Evolutionary conservation across 2,113 vertebrate genomes (phyloP), one percentile per base, ranked within the genome.

Genomic region (Crypturellus undulatus): DNA sequence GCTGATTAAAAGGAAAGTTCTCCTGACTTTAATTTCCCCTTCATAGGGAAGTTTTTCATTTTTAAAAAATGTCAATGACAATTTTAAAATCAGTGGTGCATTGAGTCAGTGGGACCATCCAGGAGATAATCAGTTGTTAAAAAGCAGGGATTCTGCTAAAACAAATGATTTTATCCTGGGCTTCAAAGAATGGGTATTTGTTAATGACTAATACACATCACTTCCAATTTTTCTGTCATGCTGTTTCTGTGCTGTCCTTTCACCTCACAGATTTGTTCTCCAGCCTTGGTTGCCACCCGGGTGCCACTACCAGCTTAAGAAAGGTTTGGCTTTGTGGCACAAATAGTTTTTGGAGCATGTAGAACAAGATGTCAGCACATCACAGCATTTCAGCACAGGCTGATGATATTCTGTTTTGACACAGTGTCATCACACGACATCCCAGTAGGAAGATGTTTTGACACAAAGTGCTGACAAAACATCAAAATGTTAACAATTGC

Each of bases 401-500:
- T 52, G 79, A 95, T 80, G 67, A 95, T 89, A 36, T 94, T 69
- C 73, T 96, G 79, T 96, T 97, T 96, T 97, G 95, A 96, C 94
- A 93, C 52, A 54, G 62, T 96, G 95, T 94, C 93, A 92, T 90
- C 93, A 76, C 2, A 4, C 49, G 40, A 69, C 77, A 92, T 88
- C 90, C 82, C 69, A 28, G 79, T 19, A 86, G 77, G 77, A 96
- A 90, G 95, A 90, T 94, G 83, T 97, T 97, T 96, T 97, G 96
- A 96, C 96, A 96, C 65, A 82, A 91, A 82, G 78, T 93, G 91
- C 75, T 97, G 91, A 93, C 91, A 97, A 96, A 96, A 96, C 72
- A 96, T 95, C 93, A 96, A 89, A 94, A 96, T 76, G 72, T 78
- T 94, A 96, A 62, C 90, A 96, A 96, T 72, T 93, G 47, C 70